Conservation (phyloP, 2,113 vertebrate genomes). For the Percina caprodes region DNA sequence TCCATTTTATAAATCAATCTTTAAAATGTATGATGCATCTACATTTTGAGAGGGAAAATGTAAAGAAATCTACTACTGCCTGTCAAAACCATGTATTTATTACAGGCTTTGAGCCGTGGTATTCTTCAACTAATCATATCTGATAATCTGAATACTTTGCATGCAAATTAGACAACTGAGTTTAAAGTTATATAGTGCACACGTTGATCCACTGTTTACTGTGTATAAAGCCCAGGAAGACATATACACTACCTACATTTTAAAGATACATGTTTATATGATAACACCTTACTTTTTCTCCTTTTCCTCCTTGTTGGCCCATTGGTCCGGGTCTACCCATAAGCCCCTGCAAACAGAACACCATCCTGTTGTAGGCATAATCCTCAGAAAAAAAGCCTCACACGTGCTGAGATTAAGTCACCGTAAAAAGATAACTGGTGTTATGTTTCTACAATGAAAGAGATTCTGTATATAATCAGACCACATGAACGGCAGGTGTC, state of each 20-base stretch:
- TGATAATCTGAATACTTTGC: not conserved
- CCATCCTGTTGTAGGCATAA: not conserved
- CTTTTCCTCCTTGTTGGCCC: conserved; percentile 81
- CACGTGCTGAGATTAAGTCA: not conserved
- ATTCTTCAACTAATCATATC: not conserved
- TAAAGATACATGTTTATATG: not conserved
- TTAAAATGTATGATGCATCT: not conserved
- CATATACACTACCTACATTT: not conserved
- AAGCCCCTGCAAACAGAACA: conserved; percentile 86
- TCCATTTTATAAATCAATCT: conserved; percentile 1
- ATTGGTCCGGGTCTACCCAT: conserved; percentile 91
- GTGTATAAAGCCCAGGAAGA: not conserved
- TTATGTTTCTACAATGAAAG: not conserved
- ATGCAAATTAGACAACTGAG: not conserved
- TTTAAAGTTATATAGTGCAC: not conserved
- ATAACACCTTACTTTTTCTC: conserved; percentile 76
- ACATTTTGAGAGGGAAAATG: not conserved
- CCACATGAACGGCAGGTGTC: conserved; percentile 32
- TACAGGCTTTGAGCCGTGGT: not conserved
- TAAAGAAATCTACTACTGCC: not conserved
- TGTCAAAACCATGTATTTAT: not conserved
- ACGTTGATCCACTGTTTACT: not conserved
- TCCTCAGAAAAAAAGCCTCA: not conserved
- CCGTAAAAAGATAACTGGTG: not conserved
- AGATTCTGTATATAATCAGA: not conserved